Conservation (phyloP, 2,888 invertebrate species). For the Andrena trimmerana region DNA sequence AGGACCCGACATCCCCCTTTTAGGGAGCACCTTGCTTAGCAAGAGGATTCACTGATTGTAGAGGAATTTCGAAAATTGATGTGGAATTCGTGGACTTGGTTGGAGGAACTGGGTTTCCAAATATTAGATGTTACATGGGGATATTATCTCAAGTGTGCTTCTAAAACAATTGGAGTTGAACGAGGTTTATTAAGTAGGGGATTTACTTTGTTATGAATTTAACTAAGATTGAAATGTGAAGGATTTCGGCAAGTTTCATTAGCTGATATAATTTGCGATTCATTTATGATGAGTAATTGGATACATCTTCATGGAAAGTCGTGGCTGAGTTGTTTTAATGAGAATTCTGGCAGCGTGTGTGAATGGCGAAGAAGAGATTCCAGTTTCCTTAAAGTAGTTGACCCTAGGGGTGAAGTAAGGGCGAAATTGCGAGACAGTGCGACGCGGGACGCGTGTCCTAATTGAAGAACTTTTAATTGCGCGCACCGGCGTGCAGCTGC, state of each 20-base stretch:
- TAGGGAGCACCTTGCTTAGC: neutral
- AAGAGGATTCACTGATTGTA: neutral
- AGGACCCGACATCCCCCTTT: conserved; percentile 18
- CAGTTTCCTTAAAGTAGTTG: conserved; percentile 3
- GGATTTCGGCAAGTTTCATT: neutral
- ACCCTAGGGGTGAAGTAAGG: conserved; percentile 17
- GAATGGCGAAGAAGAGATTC: neutral
- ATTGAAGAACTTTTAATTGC: conserved; percentile 74
- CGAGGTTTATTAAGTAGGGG: too few relatives aligned
- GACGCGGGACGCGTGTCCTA: conserved; percentile 59
- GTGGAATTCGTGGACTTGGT: neutral
- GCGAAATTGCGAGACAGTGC: conserved; percentile 49
- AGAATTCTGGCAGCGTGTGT: neutral
- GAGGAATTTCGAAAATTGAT: neutral
- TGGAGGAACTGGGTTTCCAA: neutral
- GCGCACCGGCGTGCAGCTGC: conserved; percentile 65
- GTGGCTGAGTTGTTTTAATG: neutral
- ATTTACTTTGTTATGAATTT: too few relatives aligned
- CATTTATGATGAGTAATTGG: neutral
- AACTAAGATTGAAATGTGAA: too few relatives aligned
- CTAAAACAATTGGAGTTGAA: too few relatives aligned
- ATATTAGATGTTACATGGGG: neutral
- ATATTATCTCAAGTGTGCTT: too few relatives aligned
- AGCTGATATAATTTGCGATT: neutral
- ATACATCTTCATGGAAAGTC: neutral